Evolutionary conservation across 1,140 invertebrate genomes (phyloP), one percentile per base, ranked within the genome.

Genomic region (Acromyrmex echinatior): DNA sequence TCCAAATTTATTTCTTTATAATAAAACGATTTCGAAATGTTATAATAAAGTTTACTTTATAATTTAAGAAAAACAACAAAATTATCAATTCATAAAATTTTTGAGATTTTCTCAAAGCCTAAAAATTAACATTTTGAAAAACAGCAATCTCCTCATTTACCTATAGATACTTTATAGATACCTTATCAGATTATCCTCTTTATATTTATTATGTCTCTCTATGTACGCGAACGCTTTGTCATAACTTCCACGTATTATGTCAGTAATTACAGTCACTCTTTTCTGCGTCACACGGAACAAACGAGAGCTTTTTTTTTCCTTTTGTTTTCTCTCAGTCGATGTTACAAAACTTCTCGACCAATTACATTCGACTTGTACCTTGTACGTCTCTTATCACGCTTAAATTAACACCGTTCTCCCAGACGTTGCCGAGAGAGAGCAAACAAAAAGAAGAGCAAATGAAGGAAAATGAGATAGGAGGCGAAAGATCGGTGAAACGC

Each of bases 401-500:
- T 1, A 74, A 70, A 84, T 84, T 84, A 84, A 49, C 49, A 35
- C 14, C 28, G 14, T 35, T 73, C 70, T 82, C 9, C 18, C 76
- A 49, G 39, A 79, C 77, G 14, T 70, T 49, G n/a, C 25, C 1
- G 39, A 35, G 28, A 76, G 28, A 77, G 28, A 85, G 45, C 58
- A 68, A 86, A 66, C 10, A 65, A 73, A 35, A 70, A 51, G 39
- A 70, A 65, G 49, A 45, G 49, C 18, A 60, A 71, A 71, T 53
- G 51, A 25, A 35, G 56, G 56, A 49, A 84, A 73, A 84, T 73
- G 65, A 78, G 73, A 78, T 77, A 85, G 60, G 31, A 77, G 31
- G 3, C 68, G 16, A 84, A 74, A 85, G 31, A 81, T 53, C n/a
- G 49, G 12, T 16, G 45, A 49, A 71, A 49, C n/a, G 78, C 7